Evolutionary conservation across 2,113 vertebrate genomes (phyloP), one percentile per base, ranked within the genome.

Genomic region (Panurus biarmicus): DNA sequence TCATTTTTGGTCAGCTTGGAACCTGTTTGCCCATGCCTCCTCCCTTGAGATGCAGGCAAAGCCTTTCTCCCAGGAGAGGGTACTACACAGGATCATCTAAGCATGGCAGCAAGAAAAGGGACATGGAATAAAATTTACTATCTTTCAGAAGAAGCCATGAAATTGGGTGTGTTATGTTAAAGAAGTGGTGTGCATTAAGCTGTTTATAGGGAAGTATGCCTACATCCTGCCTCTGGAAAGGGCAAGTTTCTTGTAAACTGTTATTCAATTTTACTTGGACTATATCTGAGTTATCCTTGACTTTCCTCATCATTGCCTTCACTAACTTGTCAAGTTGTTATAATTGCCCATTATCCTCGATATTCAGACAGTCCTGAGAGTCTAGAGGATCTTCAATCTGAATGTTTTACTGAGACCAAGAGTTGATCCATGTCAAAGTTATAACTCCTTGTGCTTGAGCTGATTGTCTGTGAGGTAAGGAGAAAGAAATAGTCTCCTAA

Each of bases 11-110:
- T 36, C 13, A 76, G 14, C 54, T 16, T 45, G 26, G 38, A 71
- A 40, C 12, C 7, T 1, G 1, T 24, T n/a, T 22, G 26, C 6
- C 50, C 25, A 29, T 2, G 1, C 6, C 7, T 80, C 10, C 28
- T 70, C 33, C 38, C 9, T 6, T 70, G 73, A 70, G 25, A 77
- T 54, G 35, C 10, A 66, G 25, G 28, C 16, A 83, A 65, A 92
- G 10, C 4, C 87, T 22, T 80, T 86, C 8, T 86, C 18, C 5
- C 36, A 50, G 7, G 13, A 56, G 4, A 77, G 6, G 2, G 2
- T 71, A n/a, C 17, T 42, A 23, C 66, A 13, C 10, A 85, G 15
- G 17, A 36, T 58, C 33, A 36, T 56, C 33, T 69, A 65, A 61
- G 50, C 5, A 9, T 69, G 36, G 2, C n/a, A 91, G 9, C 14